phyloP scores from a whole-genome alignment of 92 coral and sea anemone genomes.

The Phenganax subtilis region DNA sequence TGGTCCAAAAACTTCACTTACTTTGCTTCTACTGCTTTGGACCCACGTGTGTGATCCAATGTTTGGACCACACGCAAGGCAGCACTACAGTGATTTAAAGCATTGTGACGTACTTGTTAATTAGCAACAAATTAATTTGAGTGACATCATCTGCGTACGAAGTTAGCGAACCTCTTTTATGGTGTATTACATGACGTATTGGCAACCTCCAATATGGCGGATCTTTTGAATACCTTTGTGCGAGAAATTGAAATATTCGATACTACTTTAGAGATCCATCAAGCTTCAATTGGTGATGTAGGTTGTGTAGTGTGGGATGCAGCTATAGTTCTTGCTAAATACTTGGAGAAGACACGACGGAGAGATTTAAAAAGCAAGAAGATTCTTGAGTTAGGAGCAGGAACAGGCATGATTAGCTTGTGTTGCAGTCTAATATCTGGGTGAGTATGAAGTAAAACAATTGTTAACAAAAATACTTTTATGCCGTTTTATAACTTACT shows the following conservation, averaged over 20 bases:
- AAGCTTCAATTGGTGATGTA: constrained; percentile 80
- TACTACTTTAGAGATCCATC: constrained; percentile 65
- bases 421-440: constrained; percentile 46
- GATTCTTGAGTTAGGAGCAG: constrained; percentile 79
- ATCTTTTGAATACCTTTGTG: constrained; percentile 50
- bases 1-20: no score
- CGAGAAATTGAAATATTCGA: constrained; percentile 71
- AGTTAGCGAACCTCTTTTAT: not conserved
- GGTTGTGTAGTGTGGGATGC: constrained; percentile 99
- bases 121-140: no score
- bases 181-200: constrained; percentile 3
- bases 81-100: no score
- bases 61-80: no score
- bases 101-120: no score
- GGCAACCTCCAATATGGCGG: constrained; percentile 23
- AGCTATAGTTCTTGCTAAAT: constrained; percentile 84
- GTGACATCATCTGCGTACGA: no score
- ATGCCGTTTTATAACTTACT: no score
- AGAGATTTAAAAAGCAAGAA: constrained; percentile 54
- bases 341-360: constrained; percentile 56
- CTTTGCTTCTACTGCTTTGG: no score
- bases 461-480: no score
- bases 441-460: constrained; percentile 44
- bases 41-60: no score
- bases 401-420: constrained; percentile 81